Percentiles rank a stretch among this genome's conserved stretches.
phyloP scores from a whole-genome alignment of 2,113 vertebrate genomes.

The Ardeotis arabs region DNA sequence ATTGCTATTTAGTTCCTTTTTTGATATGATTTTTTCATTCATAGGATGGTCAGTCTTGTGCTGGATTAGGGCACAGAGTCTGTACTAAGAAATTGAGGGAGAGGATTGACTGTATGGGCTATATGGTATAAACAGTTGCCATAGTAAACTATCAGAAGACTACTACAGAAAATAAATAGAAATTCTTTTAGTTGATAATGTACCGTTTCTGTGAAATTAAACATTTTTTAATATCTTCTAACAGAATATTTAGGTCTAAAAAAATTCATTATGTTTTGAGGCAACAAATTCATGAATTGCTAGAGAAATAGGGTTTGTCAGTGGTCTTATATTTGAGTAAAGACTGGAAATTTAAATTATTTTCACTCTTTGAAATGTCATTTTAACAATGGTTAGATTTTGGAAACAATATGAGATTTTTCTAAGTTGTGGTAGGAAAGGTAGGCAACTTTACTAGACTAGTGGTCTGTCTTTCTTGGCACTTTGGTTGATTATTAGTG shows the following conservation, averaged over 20 bases:
- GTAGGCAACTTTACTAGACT: background rate
- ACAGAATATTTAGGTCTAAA: background rate
- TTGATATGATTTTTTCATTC: background rate
- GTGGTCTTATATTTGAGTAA: background rate
- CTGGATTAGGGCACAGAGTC: background rate
- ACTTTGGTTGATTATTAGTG: background rate
- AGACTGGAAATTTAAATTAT: background rate
- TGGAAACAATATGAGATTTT: background rate
- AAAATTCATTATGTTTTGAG: background rate
- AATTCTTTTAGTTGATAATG: background rate
- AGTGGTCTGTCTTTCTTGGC: background rate
- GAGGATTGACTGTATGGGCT: background rate
- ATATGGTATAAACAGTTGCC: background rate
- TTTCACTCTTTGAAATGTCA: background rate
- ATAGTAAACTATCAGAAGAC: background rate
- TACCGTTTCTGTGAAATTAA: background rate
- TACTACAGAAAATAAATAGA: background rate
- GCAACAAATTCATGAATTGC: background rate
- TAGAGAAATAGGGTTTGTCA: background rate
- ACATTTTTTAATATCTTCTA: background rate
- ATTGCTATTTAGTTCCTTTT: background rate
- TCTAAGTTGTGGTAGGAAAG: background rate
- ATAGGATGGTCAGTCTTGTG: background rate
- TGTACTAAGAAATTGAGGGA: background rate
- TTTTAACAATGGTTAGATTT: background rate